Conservation (phyloP, 2,797 vertebrate species). For the Neopelma chrysocephalum region DNA sequence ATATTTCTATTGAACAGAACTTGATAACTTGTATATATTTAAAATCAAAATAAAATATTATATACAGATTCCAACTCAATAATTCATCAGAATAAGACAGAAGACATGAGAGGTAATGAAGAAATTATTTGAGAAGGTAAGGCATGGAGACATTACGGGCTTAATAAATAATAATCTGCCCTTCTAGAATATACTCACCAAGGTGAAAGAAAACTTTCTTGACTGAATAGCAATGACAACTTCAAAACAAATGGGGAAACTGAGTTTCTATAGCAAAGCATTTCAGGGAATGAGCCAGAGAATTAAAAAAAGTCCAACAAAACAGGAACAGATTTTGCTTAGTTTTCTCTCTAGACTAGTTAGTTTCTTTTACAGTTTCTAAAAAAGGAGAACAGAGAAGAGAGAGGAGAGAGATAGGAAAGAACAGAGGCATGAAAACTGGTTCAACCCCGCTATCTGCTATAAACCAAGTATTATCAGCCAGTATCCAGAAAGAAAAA, state of each 20-base stretch:
- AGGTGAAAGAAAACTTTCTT: background rate
- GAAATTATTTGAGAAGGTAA: background rate
- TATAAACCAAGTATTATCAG: background rate
- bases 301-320: background rate
- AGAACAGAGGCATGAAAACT: background rate
- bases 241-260: background rate
- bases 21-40: background rate
- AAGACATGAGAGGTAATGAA: background rate
- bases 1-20: background rate
- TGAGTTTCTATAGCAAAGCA: background rate
- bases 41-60: background rate
- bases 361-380: background rate
- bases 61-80: background rate
- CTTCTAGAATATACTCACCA: background rate
- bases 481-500: background rate
- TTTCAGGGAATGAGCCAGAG: background rate
- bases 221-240: background rate
- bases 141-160: background rate
- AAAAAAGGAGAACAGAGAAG: background rate
- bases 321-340: background rate
- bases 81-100: background rate
- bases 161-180: background rate
- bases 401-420: background rate
- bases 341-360: background rate
- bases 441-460: background rate